Base-by-base conservation (phyloP, 2,113 vertebrate genomes). In the Tylochromis polylepis region DNA sequence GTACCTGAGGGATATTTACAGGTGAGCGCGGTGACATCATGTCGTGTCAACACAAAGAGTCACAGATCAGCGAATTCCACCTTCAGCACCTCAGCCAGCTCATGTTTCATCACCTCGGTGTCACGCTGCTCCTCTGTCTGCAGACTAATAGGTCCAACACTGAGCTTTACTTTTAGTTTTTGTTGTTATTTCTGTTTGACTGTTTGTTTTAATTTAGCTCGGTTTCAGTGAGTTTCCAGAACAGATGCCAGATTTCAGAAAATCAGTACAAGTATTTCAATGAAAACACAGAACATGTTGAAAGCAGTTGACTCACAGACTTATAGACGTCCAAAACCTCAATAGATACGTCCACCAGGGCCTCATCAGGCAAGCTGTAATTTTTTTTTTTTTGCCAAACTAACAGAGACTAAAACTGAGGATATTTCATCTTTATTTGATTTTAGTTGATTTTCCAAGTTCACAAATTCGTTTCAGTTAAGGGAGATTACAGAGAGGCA, bases 1-100 rank as follows among this genome's bases (percentile, higher is more conserved):
- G 91, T 92, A 60, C 91, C 91, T 81, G 91, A 92, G 18, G 91
- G 87, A 4, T 92, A 92, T 77, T 41, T 92, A 90, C 84, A 90
- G 91, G 91, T 92, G 72, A 82, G 43, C 3, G 2, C 36, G 3
- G n/a, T 70, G n/a, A 70, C 8, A 5, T 70, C 22, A 9, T 38
- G 38, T 70, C 7, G 8, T 43, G 36, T 41, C 11, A 70, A 22
- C 36, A 43, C 12, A 22, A 38, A 67, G 62, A 67, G 20, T 34
- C 36, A 22, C 65, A 70, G 65, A 0, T 16, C 4, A 14, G 3
- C n/a, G 59, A 34, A n/a, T 67, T 43, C 22, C 24, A 53, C 22
- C 55, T 57, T 12, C 53, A 59, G 36, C 6, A 38, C 6, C 36
- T 9, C 36, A 38, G 36, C 36, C 36, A 2, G 36, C 7, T 38